A percentile compares a stretch with the other conserved stretches of the same genome.
Conservation (phyloP, 1,140 invertebrate species). For the Helicoverpa armigera region DNA sequence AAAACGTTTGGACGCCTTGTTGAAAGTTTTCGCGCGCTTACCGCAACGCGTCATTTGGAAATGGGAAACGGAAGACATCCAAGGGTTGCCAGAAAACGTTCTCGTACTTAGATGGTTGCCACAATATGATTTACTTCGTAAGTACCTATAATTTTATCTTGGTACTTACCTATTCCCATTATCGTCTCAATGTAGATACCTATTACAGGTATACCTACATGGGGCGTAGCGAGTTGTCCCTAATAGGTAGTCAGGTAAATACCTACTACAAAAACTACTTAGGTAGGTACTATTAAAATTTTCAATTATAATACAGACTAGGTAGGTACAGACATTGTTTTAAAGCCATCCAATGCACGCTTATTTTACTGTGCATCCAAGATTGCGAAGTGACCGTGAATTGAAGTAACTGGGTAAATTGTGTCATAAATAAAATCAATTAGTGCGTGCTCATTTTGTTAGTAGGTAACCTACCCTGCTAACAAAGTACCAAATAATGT, state of each 20-base stretch:
- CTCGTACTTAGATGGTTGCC: constrained; percentile 89
- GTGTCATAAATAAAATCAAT: no score
- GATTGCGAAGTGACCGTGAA: neutral
- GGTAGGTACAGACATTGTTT: no score
- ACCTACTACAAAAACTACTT: no score
- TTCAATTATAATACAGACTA: no score
- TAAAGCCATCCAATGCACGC: neutral
- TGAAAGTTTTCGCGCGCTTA: constrained; percentile 84
- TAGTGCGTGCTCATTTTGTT: no score
- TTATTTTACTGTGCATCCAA: neutral
- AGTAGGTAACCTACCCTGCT: no score
- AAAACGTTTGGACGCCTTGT: constrained; percentile 77
- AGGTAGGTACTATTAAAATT: no score
- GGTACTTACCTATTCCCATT: neutral
- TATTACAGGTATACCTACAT: no score
- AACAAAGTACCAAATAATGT: no score
- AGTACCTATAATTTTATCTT: constrained; percentile 45
- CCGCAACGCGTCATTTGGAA: constrained; percentile 89
- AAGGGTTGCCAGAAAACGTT: constrained; percentile 86
- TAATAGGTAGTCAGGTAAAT: no score
- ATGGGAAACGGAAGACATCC: constrained; percentile 84
- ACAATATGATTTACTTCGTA: constrained; percentile 87
- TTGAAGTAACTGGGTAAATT: neutral
- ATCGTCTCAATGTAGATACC: no score
- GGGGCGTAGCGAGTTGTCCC: no score